phyloP scores from a whole-genome alignment of 1,140 invertebrate species.

The Melanaphis sacchari region DNA sequence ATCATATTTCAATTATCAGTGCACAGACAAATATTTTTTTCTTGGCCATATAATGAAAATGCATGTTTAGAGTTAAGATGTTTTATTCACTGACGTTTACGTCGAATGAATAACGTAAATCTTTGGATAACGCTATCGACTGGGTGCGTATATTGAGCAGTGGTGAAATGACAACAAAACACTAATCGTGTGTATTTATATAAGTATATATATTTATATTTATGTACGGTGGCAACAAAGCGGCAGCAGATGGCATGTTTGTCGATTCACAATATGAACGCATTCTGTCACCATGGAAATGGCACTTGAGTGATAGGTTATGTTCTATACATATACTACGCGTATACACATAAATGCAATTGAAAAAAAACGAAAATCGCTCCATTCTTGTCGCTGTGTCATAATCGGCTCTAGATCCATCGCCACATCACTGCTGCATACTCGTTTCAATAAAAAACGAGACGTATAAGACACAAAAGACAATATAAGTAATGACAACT shows the following conservation, averaged over 20 bases:
- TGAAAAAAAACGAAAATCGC: constrained; percentile 14
- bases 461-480: background rate
- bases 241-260: constrained; percentile 38
- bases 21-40: background rate
- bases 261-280: constrained; percentile 40
- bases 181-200: background rate
- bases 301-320: background rate
- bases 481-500: constrained; percentile 11
- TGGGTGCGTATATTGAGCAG: background rate
- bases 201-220: background rate
- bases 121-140: background rate
- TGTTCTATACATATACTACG: background rate
- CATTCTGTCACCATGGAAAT: constrained; percentile 45
- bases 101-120: constrained; percentile 19
- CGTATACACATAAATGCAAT: background rate
- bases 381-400: constrained; percentile 20
- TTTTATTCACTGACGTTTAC: background rate
- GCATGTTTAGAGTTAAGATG: background rate
- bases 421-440: background rate
- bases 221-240: background rate
- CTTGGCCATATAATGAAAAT: background rate
- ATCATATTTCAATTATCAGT: background rate
- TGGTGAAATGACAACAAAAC: constrained; percentile 30
- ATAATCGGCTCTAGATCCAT: constrained; percentile 20
- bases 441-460: constrained; percentile 38